These are phyloP conservation scores for Agriopis marginaria DNA, from an alignment of 2,888 invertebrate genomes.

Conservation along the genomic window DNA sequence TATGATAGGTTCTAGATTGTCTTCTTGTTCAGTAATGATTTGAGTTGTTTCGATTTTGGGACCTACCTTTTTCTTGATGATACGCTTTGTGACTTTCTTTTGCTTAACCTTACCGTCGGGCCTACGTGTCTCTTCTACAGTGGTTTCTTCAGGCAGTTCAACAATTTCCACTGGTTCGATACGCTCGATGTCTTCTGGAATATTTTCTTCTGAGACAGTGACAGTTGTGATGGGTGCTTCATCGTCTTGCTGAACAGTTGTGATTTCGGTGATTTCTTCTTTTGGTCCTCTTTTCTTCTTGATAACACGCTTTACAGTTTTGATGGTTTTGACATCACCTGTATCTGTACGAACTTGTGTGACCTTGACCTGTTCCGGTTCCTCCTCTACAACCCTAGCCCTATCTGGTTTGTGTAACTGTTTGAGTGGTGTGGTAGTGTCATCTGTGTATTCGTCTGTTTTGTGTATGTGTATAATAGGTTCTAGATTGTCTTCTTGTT, in stretches of 20 bases:
- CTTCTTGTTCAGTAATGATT: slow-evolving; percentile 36
- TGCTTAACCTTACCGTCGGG: slow-evolving; percentile 3
- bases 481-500: slow-evolving; percentile 49
- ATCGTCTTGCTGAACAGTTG: slow-evolving; percentile 3
- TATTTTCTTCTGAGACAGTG: slow-evolving; percentile 2
- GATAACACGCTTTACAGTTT: background rate
- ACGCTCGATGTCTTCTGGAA: background rate
- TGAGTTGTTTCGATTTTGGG: slow-evolving; percentile 48
- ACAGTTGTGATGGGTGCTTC: background rate
- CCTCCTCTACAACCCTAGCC: background rate
- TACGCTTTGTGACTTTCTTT: slow-evolving; percentile 37
- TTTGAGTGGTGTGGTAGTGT: slow-evolving; percentile 46
- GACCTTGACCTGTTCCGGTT: background rate
- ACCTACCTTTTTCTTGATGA: slow-evolving; percentile 56
- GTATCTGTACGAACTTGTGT: background rate
- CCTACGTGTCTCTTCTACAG: slow-evolving; percentile 40
- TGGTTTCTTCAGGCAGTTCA: slow-evolving; percentile 40
- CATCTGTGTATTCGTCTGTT: slow-evolving; percentile 54
- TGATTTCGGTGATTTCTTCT: background rate
- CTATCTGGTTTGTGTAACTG: slow-evolving; percentile 1
- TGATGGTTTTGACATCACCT: background rate
- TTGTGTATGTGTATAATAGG: background rate
- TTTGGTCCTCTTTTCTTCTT: background rate
- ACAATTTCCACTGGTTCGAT: slow-evolving; percentile 9
- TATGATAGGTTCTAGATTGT: background rate